phyloP scores from a whole-genome alignment of 2,797 vertebrate genomes.

The Nasua narica region DNA sequence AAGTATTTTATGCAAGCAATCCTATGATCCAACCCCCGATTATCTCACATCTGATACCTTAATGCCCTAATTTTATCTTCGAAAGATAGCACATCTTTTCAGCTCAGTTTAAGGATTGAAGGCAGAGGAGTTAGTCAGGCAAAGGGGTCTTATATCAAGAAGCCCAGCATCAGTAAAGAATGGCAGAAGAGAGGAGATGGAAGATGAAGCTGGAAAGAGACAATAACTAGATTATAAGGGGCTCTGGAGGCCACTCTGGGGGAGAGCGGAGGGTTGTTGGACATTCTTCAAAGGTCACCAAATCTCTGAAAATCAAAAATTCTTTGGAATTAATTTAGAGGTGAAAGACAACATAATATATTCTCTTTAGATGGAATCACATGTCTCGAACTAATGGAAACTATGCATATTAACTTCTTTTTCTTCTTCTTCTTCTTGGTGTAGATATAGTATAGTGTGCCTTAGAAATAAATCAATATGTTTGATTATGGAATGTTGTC shows the following conservation, averaged over 20 bases:
- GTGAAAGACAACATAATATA: background rate
- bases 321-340: background rate
- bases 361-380: background rate
- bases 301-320: background rate
- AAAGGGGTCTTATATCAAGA: background rate
- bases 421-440: background rate
- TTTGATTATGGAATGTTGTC: background rate
- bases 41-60: background rate
- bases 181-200: background rate
- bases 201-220: background rate
- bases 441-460: no score
- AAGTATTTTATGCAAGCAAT: background rate
- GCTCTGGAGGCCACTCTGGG: no score
- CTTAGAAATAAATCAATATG: background rate
- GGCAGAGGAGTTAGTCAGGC: no score
- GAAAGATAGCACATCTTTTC: background rate
- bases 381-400: background rate
- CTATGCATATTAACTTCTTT: background rate
- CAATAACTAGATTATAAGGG: background rate
- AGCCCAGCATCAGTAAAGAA: background rate
- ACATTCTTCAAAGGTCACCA: background rate
- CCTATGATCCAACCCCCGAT: background rate
- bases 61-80: background rate
- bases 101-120: background rate
- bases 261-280: no score